Percentiles rank a stretch among this genome's conserved stretches.
Conservation (phyloP, 2,797 vertebrate genomes). For the Antennarius maculatus region DNA sequence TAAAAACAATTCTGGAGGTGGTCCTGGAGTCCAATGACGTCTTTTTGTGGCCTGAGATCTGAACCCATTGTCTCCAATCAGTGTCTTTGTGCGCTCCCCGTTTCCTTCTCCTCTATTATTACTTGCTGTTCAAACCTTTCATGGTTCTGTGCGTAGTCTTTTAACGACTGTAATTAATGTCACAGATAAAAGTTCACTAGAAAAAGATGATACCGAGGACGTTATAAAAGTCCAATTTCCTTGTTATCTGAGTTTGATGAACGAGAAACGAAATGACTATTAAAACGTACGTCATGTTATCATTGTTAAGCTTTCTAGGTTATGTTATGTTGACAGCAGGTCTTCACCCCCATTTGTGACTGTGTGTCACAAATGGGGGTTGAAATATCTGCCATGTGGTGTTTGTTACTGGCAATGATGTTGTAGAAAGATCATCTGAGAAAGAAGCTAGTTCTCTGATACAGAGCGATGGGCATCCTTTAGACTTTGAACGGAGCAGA, state of each 20-base stretch:
- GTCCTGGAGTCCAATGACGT: too few species aligned
- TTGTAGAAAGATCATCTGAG: constrained; percentile 52
- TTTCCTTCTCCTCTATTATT: too few species aligned
- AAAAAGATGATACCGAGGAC: neutral
- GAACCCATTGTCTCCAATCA: too few species aligned
- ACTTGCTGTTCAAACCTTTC: too few species aligned
- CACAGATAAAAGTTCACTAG: neutral
- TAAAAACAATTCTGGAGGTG: too few species aligned
- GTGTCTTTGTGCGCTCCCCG: too few species aligned
- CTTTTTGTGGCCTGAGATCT: too few species aligned
- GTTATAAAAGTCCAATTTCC: too few species aligned
- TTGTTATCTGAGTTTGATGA: constrained; percentile 1
- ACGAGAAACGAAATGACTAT: constrained; percentile 17
- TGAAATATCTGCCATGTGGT: constrained; percentile 49
- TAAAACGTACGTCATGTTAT: constrained; percentile 7
- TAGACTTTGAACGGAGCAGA: constrained; percentile 39
- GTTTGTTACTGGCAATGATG: constrained; percentile 44
- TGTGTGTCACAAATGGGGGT: constrained; percentile 45
- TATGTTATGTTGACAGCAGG: constrained; percentile 26
- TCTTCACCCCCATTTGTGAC: constrained; percentile 54
- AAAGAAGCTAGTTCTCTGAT: constrained; percentile 22
- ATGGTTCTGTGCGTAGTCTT: neutral
- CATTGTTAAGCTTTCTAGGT: constrained; percentile 25
- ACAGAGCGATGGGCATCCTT: neutral
- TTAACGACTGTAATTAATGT: neutral